Percentiles rank a stretch among this genome's conserved stretches.
phyloP scores from a whole-genome alignment of 1,140 invertebrate species.

The Eulimnadia texana region DNA sequence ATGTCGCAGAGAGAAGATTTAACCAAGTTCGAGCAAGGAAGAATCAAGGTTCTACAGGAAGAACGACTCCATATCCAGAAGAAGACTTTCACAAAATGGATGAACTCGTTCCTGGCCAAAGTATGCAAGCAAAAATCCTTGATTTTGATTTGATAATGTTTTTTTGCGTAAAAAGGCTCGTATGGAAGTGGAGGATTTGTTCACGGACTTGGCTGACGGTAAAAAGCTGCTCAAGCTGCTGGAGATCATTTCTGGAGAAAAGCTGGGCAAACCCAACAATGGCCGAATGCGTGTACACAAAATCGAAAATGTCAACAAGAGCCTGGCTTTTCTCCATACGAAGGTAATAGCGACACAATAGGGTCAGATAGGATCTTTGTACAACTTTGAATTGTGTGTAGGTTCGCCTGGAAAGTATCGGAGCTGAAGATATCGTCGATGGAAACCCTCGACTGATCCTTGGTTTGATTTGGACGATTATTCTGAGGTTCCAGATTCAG shows the following conservation, averaged over 20 bases:
- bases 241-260: conserved; percentile 97
- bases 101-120: conserved; percentile 95
- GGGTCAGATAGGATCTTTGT: not conserved
- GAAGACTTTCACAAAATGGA: conserved; percentile 99
- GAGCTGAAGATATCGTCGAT: conserved; percentile 97
- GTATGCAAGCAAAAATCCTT: conserved; percentile 25
- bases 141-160: not conserved
- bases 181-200: conserved; percentile 94
- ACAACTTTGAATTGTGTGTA: no score
- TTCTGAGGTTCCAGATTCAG: conserved; percentile 92
- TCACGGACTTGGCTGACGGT: conserved; percentile 89
- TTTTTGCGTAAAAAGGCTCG: conserved; percentile 32
- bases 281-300: conserved; percentile 96
- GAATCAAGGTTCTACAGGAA: conserved; percentile 90
- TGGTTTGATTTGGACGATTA: conserved; percentile 97
- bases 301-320: conserved; percentile 98
- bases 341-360: conserved; percentile 46
- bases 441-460: conserved; percentile 80
- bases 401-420: conserved; percentile 93
- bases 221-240: conserved; percentile 88
- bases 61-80: conserved; percentile 96
- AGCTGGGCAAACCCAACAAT: conserved; percentile 89
- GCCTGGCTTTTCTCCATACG: conserved; percentile 89
- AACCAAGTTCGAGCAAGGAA: conserved; percentile 86
- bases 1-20: conserved; percentile 81